Conservation (phyloP, 2,888 invertebrate species). For the Hybos culiciformis region DNA sequence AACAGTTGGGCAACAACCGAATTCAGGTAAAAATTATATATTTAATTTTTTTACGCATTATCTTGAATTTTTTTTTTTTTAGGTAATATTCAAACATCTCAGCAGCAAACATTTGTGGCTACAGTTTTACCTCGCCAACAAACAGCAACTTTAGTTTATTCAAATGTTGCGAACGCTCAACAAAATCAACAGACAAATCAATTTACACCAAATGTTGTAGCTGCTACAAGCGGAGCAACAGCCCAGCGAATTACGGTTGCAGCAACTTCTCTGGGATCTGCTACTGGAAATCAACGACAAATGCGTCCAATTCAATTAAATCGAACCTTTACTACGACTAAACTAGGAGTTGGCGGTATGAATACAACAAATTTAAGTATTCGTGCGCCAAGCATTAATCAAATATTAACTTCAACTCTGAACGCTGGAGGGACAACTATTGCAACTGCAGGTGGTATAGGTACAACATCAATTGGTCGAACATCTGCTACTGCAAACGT, state of each 20-base stretch:
- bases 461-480: slow-evolving; percentile 4
- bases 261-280: slow-evolving; percentile 19
- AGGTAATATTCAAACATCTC: slow-evolving; percentile 9
- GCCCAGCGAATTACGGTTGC: slow-evolving; percentile 31
- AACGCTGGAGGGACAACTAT: slow-evolving; percentile 15
- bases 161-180: slow-evolving; percentile 26
- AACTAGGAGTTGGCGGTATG: slow-evolving; percentile 20
- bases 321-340: slow-evolving; percentile 28
- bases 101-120: slow-evolving; percentile 32
- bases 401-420: slow-evolving; percentile 23
- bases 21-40: too few relatives aligned
- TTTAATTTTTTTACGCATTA: too few relatives aligned
- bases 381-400: slow-evolving; percentile 29
- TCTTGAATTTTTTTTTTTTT: neutral
- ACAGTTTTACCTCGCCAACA: slow-evolving; percentile 31
- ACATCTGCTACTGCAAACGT: slow-evolving; percentile 17
- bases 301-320: slow-evolving; percentile 32
- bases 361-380: slow-evolving; percentile 35
- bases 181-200: slow-evolving; percentile 29
- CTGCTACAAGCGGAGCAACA: slow-evolving; percentile 7
- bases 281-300: slow-evolving; percentile 24
- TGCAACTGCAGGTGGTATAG: slow-evolving; percentile 16
- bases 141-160: slow-evolving; percentile 33
- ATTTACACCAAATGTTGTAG: too few relatives aligned
- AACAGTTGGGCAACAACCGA: too few relatives aligned